A percentile compares a stretch with the other conserved stretches of the same genome.
Evolutionary conservation across 1,140 invertebrate genomes (phyloP).

Genomic region (Monochamus saltuarius): DNA sequence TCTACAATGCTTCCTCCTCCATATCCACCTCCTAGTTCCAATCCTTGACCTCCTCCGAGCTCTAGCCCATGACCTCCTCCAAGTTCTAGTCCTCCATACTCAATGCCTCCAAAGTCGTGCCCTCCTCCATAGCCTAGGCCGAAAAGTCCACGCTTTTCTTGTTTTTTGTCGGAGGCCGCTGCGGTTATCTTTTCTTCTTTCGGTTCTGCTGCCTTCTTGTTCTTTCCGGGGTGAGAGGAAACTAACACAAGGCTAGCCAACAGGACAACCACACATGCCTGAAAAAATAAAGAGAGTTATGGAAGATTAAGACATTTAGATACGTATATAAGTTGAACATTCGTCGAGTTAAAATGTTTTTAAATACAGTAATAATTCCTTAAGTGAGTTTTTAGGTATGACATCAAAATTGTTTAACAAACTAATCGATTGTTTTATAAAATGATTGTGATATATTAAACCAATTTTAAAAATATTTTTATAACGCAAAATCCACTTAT

Average conservation of each 20-base stretch:
- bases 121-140: constrained; percentile 14
- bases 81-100: constrained; percentile 8
- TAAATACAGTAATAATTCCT: too few species aligned
- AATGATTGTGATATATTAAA: too few species aligned
- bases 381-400: too few species aligned
- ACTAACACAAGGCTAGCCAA: neutral
- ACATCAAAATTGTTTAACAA: too few species aligned
- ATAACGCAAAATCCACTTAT: too few species aligned
- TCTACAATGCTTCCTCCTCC: constrained; percentile 22
- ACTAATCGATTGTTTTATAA: too few species aligned
- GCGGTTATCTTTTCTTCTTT: constrained; percentile 1
- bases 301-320: neutral
- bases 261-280: neutral
- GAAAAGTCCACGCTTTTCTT: constrained; percentile 20
- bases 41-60: constrained; percentile 15
- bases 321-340: neutral
- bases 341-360: too few species aligned
- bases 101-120: constrained; percentile 14
- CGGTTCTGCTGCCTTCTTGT: constrained; percentile 1
- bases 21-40: constrained; percentile 15
- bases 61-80: constrained; percentile 16
- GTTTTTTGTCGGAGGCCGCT: constrained; percentile 6
- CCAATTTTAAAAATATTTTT: too few species aligned
- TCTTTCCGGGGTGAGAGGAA: neutral
- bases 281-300: neutral